A percentile compares a stretch with the other conserved stretches of the same genome.
phyloP scores from a whole-genome alignment of 2,797 vertebrate genomes.

The Rhinogobio ventralis region DNA sequence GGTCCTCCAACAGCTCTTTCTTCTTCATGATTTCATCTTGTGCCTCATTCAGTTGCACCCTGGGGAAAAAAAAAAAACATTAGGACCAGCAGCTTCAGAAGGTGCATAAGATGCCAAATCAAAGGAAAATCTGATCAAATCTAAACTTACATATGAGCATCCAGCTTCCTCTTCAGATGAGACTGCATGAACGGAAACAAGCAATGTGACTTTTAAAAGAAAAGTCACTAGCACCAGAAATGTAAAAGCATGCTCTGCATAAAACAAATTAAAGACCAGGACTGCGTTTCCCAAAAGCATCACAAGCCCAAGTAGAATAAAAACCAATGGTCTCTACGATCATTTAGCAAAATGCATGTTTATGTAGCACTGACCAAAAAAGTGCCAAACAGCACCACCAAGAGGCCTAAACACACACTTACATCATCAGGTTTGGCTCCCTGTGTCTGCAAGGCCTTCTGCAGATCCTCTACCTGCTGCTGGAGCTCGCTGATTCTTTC shows the following conservation, averaged over 20 bases:
- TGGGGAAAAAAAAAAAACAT: conserved; percentile 64
- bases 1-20: conserved; percentile 92
- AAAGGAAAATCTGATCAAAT: neutral
- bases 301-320: neutral
- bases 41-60: conserved; percentile 94
- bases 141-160: conserved; percentile 95
- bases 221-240: neutral
- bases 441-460: conserved; percentile 92
- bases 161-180: conserved; percentile 92
- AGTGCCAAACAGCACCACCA: neutral
- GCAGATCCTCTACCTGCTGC: conserved; percentile 94
- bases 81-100: neutral
- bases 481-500: conserved; percentile 87
- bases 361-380: neutral
- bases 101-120: neutral
- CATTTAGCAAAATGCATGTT: neutral
- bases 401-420: conserved; percentile 68
- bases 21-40: conserved; percentile 98
- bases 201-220: neutral
- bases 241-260: neutral
- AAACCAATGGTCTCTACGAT: neutral
- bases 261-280: neutral
- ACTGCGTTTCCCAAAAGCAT: neutral
- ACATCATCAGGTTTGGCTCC: conserved; percentile 90
- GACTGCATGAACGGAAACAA: conserved; percentile 78